These are phyloP conservation scores for Perognathus longimembris DNA, from an alignment of 2,113 vertebrate genomes.

Conservation along the genomic window DNA sequence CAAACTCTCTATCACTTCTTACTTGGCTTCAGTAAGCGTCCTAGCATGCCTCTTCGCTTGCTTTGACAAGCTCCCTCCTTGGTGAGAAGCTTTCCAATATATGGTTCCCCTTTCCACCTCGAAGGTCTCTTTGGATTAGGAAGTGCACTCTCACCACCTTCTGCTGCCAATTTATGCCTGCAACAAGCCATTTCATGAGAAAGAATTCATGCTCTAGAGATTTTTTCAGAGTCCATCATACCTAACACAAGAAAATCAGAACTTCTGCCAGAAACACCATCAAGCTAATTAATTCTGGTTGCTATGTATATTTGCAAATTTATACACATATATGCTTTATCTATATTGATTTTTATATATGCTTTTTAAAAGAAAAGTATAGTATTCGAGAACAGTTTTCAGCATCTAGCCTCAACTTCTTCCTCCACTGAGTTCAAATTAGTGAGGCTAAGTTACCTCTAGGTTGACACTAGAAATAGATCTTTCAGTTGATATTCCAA, in stretches of 20 bases:
- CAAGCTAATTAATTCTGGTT: not conserved
- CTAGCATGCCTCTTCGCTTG: not conserved
- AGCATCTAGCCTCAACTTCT: not conserved
- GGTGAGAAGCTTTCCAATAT: constrained; percentile 1
- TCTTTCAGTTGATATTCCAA: constrained; percentile 35
- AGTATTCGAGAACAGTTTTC: constrained; percentile 25
- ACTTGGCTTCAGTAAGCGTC: constrained; percentile 26
- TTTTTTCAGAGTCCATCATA: constrained; percentile 8
- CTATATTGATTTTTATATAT: too few relatives aligned
- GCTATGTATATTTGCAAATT: not conserved
- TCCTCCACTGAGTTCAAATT: constrained; percentile 45
- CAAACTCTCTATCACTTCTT: not conserved
- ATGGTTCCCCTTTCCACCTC: not conserved
- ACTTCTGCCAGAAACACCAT: not conserved
- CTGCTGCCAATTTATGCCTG: constrained; percentile 49
- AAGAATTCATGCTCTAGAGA: not conserved
- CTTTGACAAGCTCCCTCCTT: not conserved
- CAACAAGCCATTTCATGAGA: constrained; percentile 21
- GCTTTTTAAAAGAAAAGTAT: not conserved
- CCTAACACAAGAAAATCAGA: constrained; percentile 19
- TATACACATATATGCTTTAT: not conserved
- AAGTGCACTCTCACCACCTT: not conserved
- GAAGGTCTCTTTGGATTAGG: not conserved
- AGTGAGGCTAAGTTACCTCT: constrained; percentile 8
- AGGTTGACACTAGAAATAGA: not conserved